phyloP scores from a whole-genome alignment of 2,888 invertebrate genomes.

The Eristalis tenax region DNA sequence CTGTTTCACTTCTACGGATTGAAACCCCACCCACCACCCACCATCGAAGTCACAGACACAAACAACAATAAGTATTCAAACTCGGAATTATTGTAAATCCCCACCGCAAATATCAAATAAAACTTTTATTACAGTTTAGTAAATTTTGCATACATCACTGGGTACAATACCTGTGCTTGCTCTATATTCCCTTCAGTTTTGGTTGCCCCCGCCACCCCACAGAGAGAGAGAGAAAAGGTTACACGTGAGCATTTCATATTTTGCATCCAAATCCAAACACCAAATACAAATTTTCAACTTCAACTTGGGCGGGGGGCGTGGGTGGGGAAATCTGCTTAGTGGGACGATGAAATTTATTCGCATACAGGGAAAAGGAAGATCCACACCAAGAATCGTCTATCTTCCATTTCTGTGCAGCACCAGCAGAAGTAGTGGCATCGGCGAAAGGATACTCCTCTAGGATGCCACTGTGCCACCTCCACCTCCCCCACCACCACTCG shows the following conservation, averaged over 20 bases:
- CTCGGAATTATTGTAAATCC: conserved; percentile 71
- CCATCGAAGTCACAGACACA: background rate
- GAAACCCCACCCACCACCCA: background rate
- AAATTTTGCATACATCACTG: conserved; percentile 72
- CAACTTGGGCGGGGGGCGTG: conserved; percentile 51
- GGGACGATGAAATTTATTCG: conserved; percentile 68
- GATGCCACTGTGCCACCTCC: background rate
- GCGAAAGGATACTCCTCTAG: conserved; percentile 18
- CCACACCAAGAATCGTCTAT: conserved; percentile 48
- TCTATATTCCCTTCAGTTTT: background rate
- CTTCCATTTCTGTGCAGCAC: conserved; percentile 21
- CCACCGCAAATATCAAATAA: conserved; percentile 73
- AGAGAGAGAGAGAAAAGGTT: background rate
- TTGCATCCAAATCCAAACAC: conserved; percentile 62
- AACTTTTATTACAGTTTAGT: conserved; percentile 73
- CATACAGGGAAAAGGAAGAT: conserved; percentile 72
- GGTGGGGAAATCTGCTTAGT: too few relatives aligned
- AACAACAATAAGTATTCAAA: conserved; percentile 59
- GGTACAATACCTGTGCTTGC: background rate
- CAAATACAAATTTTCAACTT: conserved; percentile 69
- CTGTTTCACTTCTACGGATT: too few relatives aligned
- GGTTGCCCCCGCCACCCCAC: too few relatives aligned
- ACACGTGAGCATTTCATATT: conserved; percentile 62
- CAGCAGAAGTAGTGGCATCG: conserved; percentile 1
- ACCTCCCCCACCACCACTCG: conserved; percentile 7